Evolutionary conservation across 2,113 vertebrate genomes (phyloP).

Genomic region (human (Homo sapiens)): GRCh38 chr4:174838001-174838500

Average conservation of each 20-base stretch:
- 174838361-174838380: no score
- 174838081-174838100: not conserved
- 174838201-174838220: not conserved
- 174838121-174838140: not conserved
- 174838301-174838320: not conserved
- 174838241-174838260: not conserved
- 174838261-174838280: not conserved
- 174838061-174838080: not conserved
- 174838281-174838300: not conserved
- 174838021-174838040: not conserved
- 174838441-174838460: no score
- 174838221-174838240: not conserved
- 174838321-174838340: no score
- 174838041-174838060: not conserved
- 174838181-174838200: not conserved
- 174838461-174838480: no score
- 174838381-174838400: no score
- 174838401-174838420: no score
- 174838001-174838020: not conserved
- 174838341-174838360: no score
- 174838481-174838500: no score
- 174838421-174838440: no score
- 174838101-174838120: no score
- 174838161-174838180: not conserved
- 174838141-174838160: not conserved